A percentile compares a stretch with the other conserved stretches of the same genome.
Conservation (phyloP, 2,797 vertebrate species). For the Echeneis naucrates region DNA sequence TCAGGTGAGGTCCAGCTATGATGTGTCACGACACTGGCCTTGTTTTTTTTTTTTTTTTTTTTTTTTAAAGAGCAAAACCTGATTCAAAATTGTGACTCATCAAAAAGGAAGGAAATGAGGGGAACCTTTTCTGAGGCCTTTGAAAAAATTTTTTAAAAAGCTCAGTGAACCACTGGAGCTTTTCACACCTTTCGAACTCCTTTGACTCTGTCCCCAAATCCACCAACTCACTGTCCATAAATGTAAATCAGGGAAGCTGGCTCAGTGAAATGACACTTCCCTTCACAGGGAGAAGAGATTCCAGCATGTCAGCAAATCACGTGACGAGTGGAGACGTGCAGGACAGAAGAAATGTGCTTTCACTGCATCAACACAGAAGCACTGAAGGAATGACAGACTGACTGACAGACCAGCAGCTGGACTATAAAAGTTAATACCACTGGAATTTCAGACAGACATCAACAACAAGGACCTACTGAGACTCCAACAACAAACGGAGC, state of each 20-base stretch:
- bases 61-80: too few species aligned
- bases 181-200: neutral
- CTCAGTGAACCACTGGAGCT: neutral
- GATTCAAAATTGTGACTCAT: too few species aligned
- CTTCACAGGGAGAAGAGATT: neutral
- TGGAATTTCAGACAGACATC: constrained; percentile 22
- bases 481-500: too few species aligned
- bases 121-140: neutral
- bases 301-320: neutral
- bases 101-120: neutral
- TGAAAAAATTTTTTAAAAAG: too few species aligned
- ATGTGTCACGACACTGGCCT: too few species aligned
- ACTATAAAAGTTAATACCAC: constrained; percentile 37
- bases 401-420: constrained; percentile 34
- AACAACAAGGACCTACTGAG: neutral
- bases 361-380: neutral
- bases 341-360: neutral
- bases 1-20: too few species aligned
- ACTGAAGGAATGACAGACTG: neutral
- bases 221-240: neutral
- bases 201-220: neutral
- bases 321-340: too few species aligned
- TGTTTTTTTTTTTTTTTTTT: too few species aligned
- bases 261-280: neutral
- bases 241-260: neutral